Base-by-base conservation (phyloP, 2,797 vertebrate species). In the Platyrinchus mystaceus region DNA sequence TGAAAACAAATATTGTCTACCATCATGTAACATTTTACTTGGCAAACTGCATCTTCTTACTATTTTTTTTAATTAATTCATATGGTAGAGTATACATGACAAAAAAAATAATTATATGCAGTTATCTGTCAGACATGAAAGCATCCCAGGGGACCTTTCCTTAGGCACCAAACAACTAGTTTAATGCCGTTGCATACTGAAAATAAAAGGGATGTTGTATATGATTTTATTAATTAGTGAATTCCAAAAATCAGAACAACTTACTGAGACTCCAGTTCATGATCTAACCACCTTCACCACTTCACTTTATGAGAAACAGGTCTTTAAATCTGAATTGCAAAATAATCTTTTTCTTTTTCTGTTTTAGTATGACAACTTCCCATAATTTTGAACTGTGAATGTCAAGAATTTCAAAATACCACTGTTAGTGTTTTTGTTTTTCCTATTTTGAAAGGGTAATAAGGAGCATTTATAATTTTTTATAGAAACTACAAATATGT, bases 1-100 rank as follows among this genome's bases (percentile, higher is more conserved):
- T 82, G 30, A 79, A 93, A 89, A 74, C 28, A 88, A 90, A 81
- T 84, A 74, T 5, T 69, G 21, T n/a, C 47, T 76, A 15, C 53
- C 68, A 90, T 64, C 70, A 64, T 64, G 67, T 41, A 87, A 41
- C 77, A 41, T 80, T 94, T 92, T 75, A 77, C 49, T 90, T 91
- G 58, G 71, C 46, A 91, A 94, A 86, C 73, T 75, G 60, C n/a
- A 91, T 55, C 58, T 94, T 34, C 66, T 94, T 82, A 79, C 71
- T 85, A n/a, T 84, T 94, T 94, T 44, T 93, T 86, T 87, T 87
- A 84, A 69, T 84, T 80, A 92, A 95, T 86, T 90, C 36, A 90
- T 91, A 89, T 77, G 74, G 30, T 63, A 73, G 71, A 63, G 59
- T 91, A 77, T 85, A 96, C 7, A 30, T n/a, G 70, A 81, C 63